Evolutionary conservation across 2,797 vertebrate genomes (phyloP), one percentile per base, ranked within the genome.

Genomic region (Lagodon rhomboides): DNA sequence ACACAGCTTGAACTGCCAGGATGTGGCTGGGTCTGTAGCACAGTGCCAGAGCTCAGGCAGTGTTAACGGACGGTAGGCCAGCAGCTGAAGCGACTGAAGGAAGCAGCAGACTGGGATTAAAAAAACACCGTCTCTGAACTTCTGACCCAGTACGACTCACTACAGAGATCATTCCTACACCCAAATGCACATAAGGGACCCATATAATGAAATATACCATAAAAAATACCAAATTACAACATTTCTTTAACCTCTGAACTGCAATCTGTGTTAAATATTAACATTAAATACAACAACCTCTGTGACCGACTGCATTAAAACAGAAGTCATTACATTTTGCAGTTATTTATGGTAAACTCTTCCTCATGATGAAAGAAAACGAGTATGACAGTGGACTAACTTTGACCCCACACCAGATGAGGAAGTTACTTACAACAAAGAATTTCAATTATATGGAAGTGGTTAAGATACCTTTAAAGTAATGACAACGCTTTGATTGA

Each of bases 111-210:
- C 53, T 17, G 66, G 64, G 71, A 84, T 82, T 59, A 79, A 80
- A 80, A 78, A 61, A 71, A 79, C 41, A 79, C 23, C 15, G 71
- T 65, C 73, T 84, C 49, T 89, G 75, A 91, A 89, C 88, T 80
- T 82, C 77, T 89, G 75, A 87, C 77, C 81, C 53, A 46, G 62
- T 50, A 16, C 70, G 58, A 64, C 71, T 67, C 61, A 66, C 43
- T 38, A 9, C 50, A 51, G 71, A 64, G 13, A 60, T 25, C n/a
- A 20, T 25, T 55, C 54, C 34, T 54, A 49, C 50, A 47, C 30
- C 47, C 17, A 16, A 41, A 9, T 4, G 2, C 47, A 30, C 15
- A 20, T 4, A 34, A 67, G 64, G 59, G n/a, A 74, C 15, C 27
- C 25, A 23, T 5, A 20, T 11, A 56, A 47, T n/a, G 27, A 55